Evolutionary conservation across 2,888 invertebrate genomes (phyloP).

Genomic region (Dromius quadrimaculatus): DNA sequence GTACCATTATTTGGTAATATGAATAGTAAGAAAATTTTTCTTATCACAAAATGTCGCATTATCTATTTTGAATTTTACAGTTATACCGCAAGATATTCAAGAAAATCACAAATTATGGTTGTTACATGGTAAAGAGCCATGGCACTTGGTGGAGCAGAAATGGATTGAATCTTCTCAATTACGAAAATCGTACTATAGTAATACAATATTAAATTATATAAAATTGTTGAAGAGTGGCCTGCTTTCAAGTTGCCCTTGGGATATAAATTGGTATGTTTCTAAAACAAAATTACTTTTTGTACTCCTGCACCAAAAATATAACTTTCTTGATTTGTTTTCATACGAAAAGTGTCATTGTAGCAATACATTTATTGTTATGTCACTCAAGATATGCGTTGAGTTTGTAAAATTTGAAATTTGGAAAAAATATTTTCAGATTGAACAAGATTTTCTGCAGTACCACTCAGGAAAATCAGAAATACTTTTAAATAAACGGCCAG

Average conservation of each 20-base stretch:
- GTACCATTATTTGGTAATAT: neutral
- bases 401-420: no score
- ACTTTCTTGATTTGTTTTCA: neutral
- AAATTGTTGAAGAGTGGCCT: neutral
- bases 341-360: neutral
- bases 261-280: conserved; percentile 7
- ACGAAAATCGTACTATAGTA: neutral
- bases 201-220: neutral
- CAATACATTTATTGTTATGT: neutral
- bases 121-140: conserved; percentile 1
- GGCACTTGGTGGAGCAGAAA: neutral
- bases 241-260: conserved; percentile 4
- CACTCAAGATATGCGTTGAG: neutral
- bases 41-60: neutral
- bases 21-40: neutral
- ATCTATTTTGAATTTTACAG: neutral
- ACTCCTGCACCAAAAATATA: neutral
- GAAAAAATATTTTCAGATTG: neutral
- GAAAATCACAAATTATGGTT: conserved; percentile 10
- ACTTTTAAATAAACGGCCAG: neutral
- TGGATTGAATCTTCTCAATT: neutral
- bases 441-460: neutral
- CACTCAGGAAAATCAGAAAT: neutral
- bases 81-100: neutral
- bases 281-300: neutral